Evolutionary conservation across 92 coral and sea anemone genomes (phyloP), one percentile per base, ranked within the genome.

Genomic region (Plumapathes pennacea): DNA sequence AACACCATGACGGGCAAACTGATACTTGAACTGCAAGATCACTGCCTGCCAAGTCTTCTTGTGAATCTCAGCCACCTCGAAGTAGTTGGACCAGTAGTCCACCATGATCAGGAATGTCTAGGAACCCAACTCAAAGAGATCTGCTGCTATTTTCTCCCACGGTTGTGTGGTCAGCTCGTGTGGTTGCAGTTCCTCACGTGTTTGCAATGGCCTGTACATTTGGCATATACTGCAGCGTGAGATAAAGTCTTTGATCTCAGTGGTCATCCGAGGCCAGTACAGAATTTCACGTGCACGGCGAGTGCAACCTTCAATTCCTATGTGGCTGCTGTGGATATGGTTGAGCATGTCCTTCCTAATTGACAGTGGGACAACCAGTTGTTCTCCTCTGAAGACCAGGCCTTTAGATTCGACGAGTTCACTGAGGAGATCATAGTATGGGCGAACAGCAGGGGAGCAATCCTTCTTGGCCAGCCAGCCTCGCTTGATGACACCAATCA

Each of bases 1-100:
- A 34, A 63, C 63, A n/a, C 80, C 74, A 39, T 73, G 74, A 30
- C 76, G 72, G 10, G 83, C 75, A 58, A 66, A 76, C 29, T 76
- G 83, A 38, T 64, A 62, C 38, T 66, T 76, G 26, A 58, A 39
- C 27, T 67, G 65, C 24, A 32, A 42, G 46, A 64, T 64, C 32
- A 74, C 81, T 18, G 44, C 47, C 37, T 53, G 60, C 29, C 67
- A 41, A 36, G 80, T 72, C 38, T 43, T 66, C 56, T 37, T 50
- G 40, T 52, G 41, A n/a, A 72, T 38, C 34, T 72, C 80, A 49
- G 39, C 64, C 14, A 50, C 80, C 56, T 72, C 64, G 32, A 72
- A 72, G 51, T 15, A 61, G n/a, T 55, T 64, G 38, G 64, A 40
- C 72, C 72, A 72, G 43, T 74, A 64, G 46, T 64, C 74, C 25